These are phyloP conservation scores for Poeciliopsis paucimaculata DNA, from an alignment of 2,797 vertebrate species.

Conservation along the genomic window DNA sequence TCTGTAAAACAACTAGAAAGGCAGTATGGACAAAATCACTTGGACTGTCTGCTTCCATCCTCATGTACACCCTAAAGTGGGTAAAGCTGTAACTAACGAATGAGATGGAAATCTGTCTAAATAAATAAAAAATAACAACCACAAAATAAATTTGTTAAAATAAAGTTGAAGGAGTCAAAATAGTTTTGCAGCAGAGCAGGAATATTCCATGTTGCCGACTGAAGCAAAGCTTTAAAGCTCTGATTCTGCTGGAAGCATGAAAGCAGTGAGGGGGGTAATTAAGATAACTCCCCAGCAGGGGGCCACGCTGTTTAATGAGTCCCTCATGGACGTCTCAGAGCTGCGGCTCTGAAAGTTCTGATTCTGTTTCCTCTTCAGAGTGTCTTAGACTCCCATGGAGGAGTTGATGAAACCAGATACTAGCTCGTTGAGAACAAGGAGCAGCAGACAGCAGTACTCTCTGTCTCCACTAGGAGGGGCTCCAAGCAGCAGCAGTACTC, in stretches of 20 bases:
- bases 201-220: conserved; percentile 36
- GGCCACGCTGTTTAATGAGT: conserved; percentile 69
- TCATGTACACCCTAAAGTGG: too few species aligned
- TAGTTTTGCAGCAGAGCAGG: background rate
- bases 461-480: conserved; percentile 53
- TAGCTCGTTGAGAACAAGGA: conserved; percentile 65
- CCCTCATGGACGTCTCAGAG: conserved; percentile 56
- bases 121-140: too few species aligned
- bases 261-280: conserved; percentile 71
- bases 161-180: background rate
- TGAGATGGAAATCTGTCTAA: too few species aligned
- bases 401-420: conserved; percentile 68
- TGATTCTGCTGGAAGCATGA: conserved; percentile 64
- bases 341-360: conserved; percentile 48
- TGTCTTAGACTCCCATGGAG: conserved; percentile 56
- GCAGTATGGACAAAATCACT: too few species aligned
- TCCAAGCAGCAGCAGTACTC: conserved; percentile 58
- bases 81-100: too few species aligned
- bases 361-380: conserved; percentile 68
- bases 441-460: conserved; percentile 58
- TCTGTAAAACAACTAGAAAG: too few species aligned
- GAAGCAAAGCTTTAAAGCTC: conserved; percentile 65
- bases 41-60: too few species aligned
- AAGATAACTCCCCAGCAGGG: conserved; percentile 62
- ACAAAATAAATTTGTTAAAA: background rate